phyloP scores from a whole-genome alignment of 2,888 invertebrate species.

The Meteorus cinctellus region DNA sequence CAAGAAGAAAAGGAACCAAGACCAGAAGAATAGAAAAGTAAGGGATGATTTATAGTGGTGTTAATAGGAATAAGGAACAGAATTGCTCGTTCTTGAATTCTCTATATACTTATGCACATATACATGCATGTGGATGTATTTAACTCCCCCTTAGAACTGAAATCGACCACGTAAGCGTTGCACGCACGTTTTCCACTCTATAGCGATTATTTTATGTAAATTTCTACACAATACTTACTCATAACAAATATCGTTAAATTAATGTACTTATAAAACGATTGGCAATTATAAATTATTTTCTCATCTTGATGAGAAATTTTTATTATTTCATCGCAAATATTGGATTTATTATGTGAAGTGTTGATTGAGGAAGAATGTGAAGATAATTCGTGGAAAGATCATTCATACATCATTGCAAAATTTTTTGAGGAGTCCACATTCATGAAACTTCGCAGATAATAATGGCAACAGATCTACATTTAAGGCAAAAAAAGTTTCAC shows the following conservation, averaged over 20 bases:
- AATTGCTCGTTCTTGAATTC: not conserved
- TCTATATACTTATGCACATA: not conserved
- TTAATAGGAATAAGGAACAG: constrained; percentile 16
- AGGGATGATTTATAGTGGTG: constrained; percentile 18
- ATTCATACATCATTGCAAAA: too few relatives aligned
- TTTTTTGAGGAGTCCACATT: too few relatives aligned
- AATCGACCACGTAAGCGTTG: not conserved
- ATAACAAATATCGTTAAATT: too few relatives aligned
- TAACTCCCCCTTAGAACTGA: not conserved
- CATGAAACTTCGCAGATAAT: too few relatives aligned
- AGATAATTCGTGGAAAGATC: too few relatives aligned
- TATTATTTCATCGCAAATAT: too few relatives aligned
- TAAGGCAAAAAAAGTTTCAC: too few relatives aligned
- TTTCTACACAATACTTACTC: not conserved
- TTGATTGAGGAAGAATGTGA: not conserved
- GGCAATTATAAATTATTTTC: not conserved
- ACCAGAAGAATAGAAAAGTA: constrained; percentile 7
- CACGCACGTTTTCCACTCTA: constrained; percentile 1
- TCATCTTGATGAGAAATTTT: too few relatives aligned
- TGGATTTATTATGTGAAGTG: too few relatives aligned
- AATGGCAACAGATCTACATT: too few relatives aligned
- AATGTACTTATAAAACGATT: too few relatives aligned
- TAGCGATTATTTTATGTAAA: constrained; percentile 11
- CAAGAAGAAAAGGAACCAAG: not conserved
- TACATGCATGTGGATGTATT: too few relatives aligned